These are phyloP conservation scores for Lasioglossum albipes DNA, from an alignment of 1,140 invertebrate species.

Conservation along the genomic window DNA sequence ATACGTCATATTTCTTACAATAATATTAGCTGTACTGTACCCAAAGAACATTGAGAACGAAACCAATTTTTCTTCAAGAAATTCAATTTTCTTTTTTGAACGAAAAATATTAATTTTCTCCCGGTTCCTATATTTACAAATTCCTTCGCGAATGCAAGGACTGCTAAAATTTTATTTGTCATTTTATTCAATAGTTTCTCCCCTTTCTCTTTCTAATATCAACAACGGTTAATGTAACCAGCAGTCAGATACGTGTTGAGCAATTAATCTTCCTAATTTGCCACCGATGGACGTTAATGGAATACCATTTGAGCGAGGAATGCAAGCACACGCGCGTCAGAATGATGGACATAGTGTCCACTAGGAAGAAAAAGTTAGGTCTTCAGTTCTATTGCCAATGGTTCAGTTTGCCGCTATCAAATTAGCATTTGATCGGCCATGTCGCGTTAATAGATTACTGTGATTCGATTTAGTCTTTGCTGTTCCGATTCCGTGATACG, in stretches of 20 bases:
- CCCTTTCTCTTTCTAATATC: neutral
- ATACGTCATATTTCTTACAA: too few relatives aligned
- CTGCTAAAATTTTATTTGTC: too few relatives aligned
- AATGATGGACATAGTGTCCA: neutral
- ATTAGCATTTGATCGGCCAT: neutral
- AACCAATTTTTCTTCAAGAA: too few relatives aligned
- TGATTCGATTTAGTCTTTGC: neutral
- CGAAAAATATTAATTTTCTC: too few relatives aligned
- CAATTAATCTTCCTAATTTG: slow-evolving; percentile 16
- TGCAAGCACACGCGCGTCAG: neutral
- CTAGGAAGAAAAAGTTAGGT: neutral
- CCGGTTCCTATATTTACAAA: too few relatives aligned
- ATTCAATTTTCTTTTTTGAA: too few relatives aligned
- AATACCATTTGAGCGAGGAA: neutral
- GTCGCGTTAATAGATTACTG: neutral
- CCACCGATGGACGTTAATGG: neutral
- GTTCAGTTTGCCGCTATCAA: neutral
- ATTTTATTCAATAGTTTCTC: too few relatives aligned
- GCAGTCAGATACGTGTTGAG: slow-evolving; percentile 7
- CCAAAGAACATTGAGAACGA: too few relatives aligned
- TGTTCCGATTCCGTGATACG: neutral
- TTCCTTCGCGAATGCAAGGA: too few relatives aligned
- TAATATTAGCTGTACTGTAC: too few relatives aligned
- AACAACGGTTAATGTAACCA: neutral
- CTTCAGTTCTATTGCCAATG: neutral